Evolutionary conservation across 2,888 invertebrate genomes (phyloP), one percentile per base, ranked within the genome.

Genomic region (Hydropsyche betteni): DNA sequence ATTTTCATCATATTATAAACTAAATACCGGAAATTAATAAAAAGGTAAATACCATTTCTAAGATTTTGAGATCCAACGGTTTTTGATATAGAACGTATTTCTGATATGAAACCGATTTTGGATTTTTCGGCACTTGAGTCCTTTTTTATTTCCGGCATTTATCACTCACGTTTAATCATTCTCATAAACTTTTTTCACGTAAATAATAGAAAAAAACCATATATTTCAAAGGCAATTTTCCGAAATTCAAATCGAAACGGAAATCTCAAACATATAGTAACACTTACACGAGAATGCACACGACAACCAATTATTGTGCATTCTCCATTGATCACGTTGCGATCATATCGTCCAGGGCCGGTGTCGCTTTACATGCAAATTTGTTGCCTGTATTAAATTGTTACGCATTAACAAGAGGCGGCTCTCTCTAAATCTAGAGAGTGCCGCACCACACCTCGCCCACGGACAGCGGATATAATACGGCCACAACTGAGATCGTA

Each of bases 361-460:
- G 52, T 70, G 70, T 52, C 53, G 70, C 14, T 53, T 70, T 51
- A 36, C 70, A 53, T 53, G 52, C 51, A 53, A 70, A 70, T 70
- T 70, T 70, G 70, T 70, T 70, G 51, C 34, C 53, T 44, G 55
- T 72, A 72, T 72, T 72, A 61, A 72, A 72, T 72, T 58, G 72
- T 72, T 72, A 72, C 38, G 33, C 72, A 72, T 72, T 72, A 72
- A 72, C 55, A 72, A 58, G 61, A 55, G 70, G n/a, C 70, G 70
- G 70, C 52, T 58, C 44, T 58, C 61, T 58, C 44, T 58, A 72
- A 58, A 72, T 72, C 58, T 55, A 50, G 34, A 55, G 33, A 72
- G 44, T 44, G 44, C 44, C 44, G 44, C 24, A 71, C 38, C 24
- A 55, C 14, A 52, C 61, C 72, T 55, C 72, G 55, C 72, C 72